Conservation (phyloP, 1,140 invertebrate genomes). For the Philotrypesis tridentata region DNA sequence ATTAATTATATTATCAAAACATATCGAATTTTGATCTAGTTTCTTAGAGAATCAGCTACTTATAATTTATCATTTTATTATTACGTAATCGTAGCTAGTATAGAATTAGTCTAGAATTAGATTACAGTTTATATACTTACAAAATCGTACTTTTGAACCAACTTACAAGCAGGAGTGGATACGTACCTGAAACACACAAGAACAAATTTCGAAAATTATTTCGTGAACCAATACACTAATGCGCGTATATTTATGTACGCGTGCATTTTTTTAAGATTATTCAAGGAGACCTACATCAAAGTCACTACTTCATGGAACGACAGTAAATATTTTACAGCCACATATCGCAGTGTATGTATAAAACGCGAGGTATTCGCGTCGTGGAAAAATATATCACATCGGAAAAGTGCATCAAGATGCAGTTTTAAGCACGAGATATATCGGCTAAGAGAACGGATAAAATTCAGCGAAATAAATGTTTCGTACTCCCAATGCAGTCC, state of each 20-base stretch:
- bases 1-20: too few species aligned
- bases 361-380: neutral
- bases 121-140: neutral
- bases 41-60: too few species aligned
- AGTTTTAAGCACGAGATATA: neutral
- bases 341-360: neutral
- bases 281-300: neutral
- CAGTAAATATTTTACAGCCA: too few species aligned
- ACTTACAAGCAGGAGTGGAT: neutral
- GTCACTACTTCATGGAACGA: too few species aligned
- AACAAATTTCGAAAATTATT: neutral
- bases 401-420: too few species aligned
- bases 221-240: too few species aligned
- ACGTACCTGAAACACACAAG: slow-evolving; percentile 23
- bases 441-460: neutral
- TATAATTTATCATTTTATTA: too few species aligned
- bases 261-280: neutral
- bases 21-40: too few species aligned
- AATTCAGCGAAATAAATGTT: neutral
- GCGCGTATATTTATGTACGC: too few species aligned
- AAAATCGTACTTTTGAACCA: neutral
- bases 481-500: neutral
- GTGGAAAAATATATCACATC: neutral
- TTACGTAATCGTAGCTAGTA: too few species aligned
- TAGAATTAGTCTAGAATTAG: too few species aligned